Evolutionary conservation across 1,140 invertebrate genomes (phyloP).

Genomic region (Zaprionus nigranus): DNA sequence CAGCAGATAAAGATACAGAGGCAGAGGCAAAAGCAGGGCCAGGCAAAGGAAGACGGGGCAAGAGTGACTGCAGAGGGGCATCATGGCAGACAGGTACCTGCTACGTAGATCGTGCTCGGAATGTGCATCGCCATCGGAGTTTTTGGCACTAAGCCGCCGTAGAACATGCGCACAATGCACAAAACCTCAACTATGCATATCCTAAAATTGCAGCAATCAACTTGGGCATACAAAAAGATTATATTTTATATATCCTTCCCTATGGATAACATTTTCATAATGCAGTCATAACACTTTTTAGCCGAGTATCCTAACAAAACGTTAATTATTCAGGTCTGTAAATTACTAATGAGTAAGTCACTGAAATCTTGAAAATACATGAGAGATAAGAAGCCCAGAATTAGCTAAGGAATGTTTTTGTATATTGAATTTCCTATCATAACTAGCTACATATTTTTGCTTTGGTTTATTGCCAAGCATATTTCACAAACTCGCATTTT

Average conservation of each 20-base stretch:
- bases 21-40: not conserved
- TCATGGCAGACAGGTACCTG: constrained; percentile 72
- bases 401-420: not conserved
- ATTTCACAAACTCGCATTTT: not conserved
- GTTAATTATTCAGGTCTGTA: not conserved
- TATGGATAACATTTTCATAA: not conserved
- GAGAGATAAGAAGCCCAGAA: not conserved
- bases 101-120: constrained; percentile 59
- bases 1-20: constrained; percentile 39
- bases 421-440: not conserved
- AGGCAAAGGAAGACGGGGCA: constrained; percentile 4
- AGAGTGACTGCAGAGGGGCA: not conserved
- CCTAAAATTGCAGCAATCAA: constrained; percentile 6
- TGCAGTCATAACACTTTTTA: not conserved
- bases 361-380: not conserved
- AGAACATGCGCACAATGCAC: constrained; percentile 54
- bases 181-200: constrained; percentile 22
- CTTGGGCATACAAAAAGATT: not conserved
- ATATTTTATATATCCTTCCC: not conserved
- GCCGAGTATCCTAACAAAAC: not conserved
- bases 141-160: constrained; percentile 63
- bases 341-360: not conserved
- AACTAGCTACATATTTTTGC: not conserved
- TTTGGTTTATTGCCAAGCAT: not conserved
- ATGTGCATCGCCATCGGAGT: constrained; percentile 73